Conservation (phyloP, 2,797 vertebrate species). For the Microhierax caerulescens region DNA sequence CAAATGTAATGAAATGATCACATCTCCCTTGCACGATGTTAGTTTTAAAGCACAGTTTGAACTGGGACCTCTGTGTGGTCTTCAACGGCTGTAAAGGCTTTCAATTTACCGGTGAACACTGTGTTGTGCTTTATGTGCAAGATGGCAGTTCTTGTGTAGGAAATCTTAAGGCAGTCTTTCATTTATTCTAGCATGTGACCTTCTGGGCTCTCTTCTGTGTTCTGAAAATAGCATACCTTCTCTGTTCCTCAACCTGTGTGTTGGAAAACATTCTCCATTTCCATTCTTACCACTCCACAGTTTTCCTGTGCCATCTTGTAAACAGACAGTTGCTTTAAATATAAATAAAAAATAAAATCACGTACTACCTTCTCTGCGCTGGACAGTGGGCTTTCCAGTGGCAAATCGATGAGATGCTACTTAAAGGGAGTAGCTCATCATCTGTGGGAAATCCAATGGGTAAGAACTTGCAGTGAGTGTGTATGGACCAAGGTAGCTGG, state of each 20-base stretch:
- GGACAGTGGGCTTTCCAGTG: background rate
- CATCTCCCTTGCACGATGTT: background rate
- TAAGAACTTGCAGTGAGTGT: background rate
- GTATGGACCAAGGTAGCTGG: rapidly evolving
- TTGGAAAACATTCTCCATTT: background rate
- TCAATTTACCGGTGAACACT: background rate
- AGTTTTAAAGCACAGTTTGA: background rate
- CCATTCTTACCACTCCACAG: background rate
- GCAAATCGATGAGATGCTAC: background rate
- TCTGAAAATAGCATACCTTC: background rate
- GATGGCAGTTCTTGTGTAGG: background rate
- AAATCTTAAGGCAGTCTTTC: background rate
- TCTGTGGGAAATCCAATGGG: background rate
- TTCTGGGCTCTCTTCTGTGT: background rate
- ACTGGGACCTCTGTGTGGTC: background rate
- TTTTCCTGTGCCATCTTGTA: background rate
- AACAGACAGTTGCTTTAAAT: background rate
- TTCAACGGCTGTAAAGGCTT: rapidly evolving
- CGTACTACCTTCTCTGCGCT: background rate
- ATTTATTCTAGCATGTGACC: background rate
- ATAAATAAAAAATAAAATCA: background rate
- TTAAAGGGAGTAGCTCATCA: background rate
- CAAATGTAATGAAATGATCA: background rate
- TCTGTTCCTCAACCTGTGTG: background rate
- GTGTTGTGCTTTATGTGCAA: background rate